phyloP scores from a whole-genome alignment of 2,797 vertebrate genomes.

The Diglossa cyanea region DNA sequence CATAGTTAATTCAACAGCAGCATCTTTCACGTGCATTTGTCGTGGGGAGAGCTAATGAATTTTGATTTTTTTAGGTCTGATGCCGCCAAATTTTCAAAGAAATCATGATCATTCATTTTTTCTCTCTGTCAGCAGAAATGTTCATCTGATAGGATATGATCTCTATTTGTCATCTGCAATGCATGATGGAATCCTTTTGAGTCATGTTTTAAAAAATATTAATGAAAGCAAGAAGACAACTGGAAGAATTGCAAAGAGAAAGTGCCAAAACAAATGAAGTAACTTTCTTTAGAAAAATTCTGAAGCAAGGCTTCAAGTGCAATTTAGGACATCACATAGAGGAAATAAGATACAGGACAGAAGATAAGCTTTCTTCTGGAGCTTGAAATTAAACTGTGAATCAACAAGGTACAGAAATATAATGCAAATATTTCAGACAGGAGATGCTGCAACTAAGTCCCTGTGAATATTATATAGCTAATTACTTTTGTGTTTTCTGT shows the following conservation, averaged over 20 bases:
- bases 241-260: neutral
- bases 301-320: neutral
- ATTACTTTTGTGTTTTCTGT: neutral
- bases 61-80: neutral
- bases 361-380: neutral
- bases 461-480: neutral
- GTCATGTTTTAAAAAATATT: neutral
- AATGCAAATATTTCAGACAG: neutral
- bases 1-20: neutral
- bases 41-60: neutral
- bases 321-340: neutral
- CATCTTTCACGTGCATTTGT: neutral
- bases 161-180: neutral
- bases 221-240: neutral
- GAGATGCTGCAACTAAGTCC: neutral
- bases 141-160: neutral
- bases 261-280: constrained; percentile 1
- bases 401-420: neutral
- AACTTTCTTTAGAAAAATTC: neutral
- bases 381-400: constrained; percentile 17
- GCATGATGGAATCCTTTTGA: neutral
- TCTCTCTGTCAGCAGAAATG: neutral
- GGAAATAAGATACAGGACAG: neutral
- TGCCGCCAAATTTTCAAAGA: neutral
- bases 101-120: neutral